phyloP scores from a whole-genome alignment of 2,888 invertebrate genomes.

The Dolomedes plantarius region DNA sequence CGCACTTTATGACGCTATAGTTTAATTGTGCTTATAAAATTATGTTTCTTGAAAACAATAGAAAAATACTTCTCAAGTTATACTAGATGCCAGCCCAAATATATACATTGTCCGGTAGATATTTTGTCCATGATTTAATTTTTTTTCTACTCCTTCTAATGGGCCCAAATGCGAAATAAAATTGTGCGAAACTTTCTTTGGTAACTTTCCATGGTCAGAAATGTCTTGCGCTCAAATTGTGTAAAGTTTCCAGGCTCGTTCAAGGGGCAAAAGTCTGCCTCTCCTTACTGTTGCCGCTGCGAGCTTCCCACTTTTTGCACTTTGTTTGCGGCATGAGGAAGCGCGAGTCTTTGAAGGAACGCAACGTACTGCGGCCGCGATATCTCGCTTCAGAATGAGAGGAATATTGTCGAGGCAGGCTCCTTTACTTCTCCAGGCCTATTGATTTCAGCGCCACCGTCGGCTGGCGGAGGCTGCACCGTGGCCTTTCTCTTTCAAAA shows the following conservation, averaged over 20 bases:
- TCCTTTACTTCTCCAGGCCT: conserved; percentile 44
- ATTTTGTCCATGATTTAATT: not conserved
- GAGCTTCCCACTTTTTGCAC: not conserved
- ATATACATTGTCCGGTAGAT: not conserved
- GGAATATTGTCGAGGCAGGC: not conserved
- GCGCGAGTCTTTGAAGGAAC: not conserved
- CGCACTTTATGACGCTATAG: not conserved
- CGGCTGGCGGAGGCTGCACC: conserved; percentile 22
- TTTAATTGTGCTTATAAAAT: not conserved
- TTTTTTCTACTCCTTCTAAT: not conserved
- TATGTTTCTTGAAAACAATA: not conserved
- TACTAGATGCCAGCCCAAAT: not conserved
- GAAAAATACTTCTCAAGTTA: not conserved
- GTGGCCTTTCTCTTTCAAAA: conserved; percentile 56
- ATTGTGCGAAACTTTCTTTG: not conserved
- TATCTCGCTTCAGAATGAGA: conserved; percentile 35
- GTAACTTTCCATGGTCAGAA: not conserved
- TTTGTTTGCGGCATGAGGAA: not conserved
- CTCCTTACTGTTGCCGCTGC: not conserved
- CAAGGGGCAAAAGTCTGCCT: not conserved
- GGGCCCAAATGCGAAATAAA: not conserved
- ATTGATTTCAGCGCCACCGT: conserved; percentile 64
- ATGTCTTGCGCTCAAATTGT: not conserved
- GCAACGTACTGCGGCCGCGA: not conserved
- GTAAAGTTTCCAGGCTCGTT: not conserved